Conservation (phyloP, 2,888 invertebrate species). For the Noctua janthina region DNA sequence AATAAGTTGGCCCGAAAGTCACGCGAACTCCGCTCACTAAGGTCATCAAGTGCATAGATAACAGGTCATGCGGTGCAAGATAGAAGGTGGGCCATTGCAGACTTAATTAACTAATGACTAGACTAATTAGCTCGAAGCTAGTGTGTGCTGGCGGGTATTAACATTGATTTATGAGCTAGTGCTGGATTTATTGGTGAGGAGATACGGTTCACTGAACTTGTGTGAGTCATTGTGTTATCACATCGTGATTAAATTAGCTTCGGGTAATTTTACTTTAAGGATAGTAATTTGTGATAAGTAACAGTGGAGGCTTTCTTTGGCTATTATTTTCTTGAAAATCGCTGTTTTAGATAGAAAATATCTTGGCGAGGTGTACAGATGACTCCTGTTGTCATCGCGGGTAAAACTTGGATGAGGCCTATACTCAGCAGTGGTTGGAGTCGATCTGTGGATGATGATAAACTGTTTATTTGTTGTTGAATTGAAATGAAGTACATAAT, state of each 20-base stretch:
- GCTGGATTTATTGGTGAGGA: slow-evolving; percentile 39
- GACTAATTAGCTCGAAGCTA: slow-evolving; percentile 52
- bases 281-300: neutral
- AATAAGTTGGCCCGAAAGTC: neutral
- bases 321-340: neutral
- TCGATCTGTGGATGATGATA: neutral
- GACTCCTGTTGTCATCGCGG: neutral
- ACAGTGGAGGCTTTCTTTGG: neutral
- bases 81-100: neutral
- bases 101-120: slow-evolving; percentile 59
- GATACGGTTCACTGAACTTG: slow-evolving; percentile 41
- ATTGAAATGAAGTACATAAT: too few relatives aligned
- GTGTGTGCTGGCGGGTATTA: slow-evolving; percentile 23
- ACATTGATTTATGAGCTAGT: slow-evolving; percentile 42
- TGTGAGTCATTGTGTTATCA: slow-evolving; percentile 40
- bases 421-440: neutral
- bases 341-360: too few relatives aligned
- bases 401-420: neutral
- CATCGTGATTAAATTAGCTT: neutral
- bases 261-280: neutral
- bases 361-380: too few relatives aligned
- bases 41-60: neutral
- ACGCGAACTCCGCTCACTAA: neutral
- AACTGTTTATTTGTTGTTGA: neutral
- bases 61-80: neutral